These are phyloP conservation scores for Tiliqua scincoides DNA, from an alignment of 2,113 vertebrate species.

Conservation along the genomic window DNA sequence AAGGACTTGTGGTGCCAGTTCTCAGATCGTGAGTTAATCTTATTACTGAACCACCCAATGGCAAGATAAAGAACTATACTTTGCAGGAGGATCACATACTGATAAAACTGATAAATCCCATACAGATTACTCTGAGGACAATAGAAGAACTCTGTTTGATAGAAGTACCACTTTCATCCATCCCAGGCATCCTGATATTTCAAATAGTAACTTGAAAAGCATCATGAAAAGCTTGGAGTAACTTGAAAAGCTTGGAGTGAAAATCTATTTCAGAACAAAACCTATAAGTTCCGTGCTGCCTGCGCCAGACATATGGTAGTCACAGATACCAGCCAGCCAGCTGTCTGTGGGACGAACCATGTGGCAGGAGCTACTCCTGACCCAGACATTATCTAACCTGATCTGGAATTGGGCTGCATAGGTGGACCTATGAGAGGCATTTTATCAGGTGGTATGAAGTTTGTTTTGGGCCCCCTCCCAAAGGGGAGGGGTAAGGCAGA, in stretches of 20 bases:
- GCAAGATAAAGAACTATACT: slow-evolving; percentile 58
- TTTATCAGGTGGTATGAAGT: too few species aligned
- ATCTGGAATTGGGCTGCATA: too few species aligned
- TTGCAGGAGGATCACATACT: slow-evolving; percentile 56
- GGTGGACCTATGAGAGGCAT: too few species aligned
- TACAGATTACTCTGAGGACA: slow-evolving; percentile 3
- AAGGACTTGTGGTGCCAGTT: slow-evolving; percentile 44
- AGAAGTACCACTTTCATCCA: slow-evolving; percentile 33
- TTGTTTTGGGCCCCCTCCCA: too few species aligned
- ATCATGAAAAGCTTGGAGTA: slow-evolving; percentile 34
- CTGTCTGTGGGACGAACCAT: too few species aligned
- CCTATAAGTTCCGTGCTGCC: slow-evolving; percentile 37
- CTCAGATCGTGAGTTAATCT: slow-evolving; percentile 52
- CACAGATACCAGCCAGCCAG: neutral
- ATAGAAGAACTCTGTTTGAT: slow-evolving; percentile 10
- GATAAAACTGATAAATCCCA: slow-evolving; percentile 51
- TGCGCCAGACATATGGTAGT: slow-evolving; percentile 41
- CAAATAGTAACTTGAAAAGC: slow-evolving; percentile 32
- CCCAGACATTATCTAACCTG: too few species aligned
- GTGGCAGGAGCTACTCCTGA: too few species aligned
- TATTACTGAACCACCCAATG: slow-evolving; percentile 65
- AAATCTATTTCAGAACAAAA: slow-evolving; percentile 47
- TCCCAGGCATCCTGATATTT: slow-evolving; percentile 14
- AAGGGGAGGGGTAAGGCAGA: too few species aligned
- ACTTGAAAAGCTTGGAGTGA: slow-evolving; percentile 49